A percentile compares a stretch with the other conserved stretches of the same genome.
phyloP scores from a whole-genome alignment of 2,888 invertebrate species.

The Sarcophaga rosellei region DNA sequence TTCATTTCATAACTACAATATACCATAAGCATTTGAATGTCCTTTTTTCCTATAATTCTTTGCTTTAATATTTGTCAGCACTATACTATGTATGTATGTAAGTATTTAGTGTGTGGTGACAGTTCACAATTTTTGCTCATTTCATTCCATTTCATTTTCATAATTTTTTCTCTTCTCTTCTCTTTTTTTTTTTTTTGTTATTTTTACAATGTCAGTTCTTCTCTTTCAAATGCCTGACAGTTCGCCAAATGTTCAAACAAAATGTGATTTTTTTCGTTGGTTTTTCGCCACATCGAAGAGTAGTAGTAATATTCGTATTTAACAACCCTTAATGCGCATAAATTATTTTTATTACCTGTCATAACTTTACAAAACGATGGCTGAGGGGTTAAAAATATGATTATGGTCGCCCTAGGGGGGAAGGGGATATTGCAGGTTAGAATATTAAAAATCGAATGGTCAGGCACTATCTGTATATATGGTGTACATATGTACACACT shows the following conservation, averaged over 20 bases:
- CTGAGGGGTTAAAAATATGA: neutral
- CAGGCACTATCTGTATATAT: conserved; percentile 13
- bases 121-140: conserved; percentile 37
- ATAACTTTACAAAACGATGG: conserved; percentile 58
- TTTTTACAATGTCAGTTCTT: neutral
- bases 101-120: conserved; percentile 58
- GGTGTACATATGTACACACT: neutral
- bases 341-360: conserved; percentile 81
- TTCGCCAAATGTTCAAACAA: conserved; percentile 57
- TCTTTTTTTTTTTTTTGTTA: too few species aligned
- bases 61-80: conserved; percentile 59
- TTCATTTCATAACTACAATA: neutral
- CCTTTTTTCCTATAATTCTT: conserved; percentile 19
- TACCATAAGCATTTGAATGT: neutral
- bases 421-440: conserved; percentile 25
- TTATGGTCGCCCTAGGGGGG: neutral
- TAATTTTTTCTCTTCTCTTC: conserved; percentile 5
- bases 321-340: conserved; percentile 79
- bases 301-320: conserved; percentile 44
- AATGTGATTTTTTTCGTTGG: conserved; percentile 18
- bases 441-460: conserved; percentile 39
- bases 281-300: neutral
- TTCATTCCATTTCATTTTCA: neutral
- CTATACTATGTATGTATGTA: conserved; percentile 10
- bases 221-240: conserved; percentile 62